These are phyloP conservation scores for Limnothrissa miodon DNA, from an alignment of 2,113 vertebrate species.

Conservation along the genomic window DNA sequence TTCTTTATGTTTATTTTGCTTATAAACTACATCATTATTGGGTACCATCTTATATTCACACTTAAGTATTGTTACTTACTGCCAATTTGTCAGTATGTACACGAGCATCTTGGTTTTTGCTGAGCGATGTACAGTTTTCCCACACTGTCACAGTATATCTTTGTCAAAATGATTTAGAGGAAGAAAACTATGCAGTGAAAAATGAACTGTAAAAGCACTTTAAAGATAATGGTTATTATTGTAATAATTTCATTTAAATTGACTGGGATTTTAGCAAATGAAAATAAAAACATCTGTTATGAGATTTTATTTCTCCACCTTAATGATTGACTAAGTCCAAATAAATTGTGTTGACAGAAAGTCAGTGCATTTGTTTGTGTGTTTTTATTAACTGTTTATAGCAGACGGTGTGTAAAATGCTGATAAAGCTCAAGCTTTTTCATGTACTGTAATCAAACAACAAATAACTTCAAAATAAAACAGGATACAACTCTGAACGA, in stretches of 20 bases:
- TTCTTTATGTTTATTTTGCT: background rate
- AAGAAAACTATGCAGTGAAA: background rate
- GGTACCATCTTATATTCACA: background rate
- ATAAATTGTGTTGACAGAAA: background rate
- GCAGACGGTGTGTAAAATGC: background rate
- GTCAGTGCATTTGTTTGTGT: background rate
- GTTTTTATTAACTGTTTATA: background rate
- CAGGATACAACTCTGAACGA: background rate
- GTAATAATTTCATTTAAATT: background rate
- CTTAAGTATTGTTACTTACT: conserved; percentile 6
- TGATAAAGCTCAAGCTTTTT: background rate
- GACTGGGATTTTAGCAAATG: background rate
- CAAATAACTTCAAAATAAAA: background rate
- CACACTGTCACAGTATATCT: background rate
- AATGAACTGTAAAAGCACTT: background rate
- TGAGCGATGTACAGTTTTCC: background rate
- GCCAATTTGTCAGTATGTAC: background rate
- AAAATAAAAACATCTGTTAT: background rate
- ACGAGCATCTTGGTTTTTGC: background rate
- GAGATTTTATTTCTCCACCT: background rate
- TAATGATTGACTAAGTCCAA: background rate
- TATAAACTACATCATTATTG: background rate
- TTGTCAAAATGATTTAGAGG: background rate
- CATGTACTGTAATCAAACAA: background rate
- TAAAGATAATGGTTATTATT: background rate